Base-by-base conservation (phyloP, 2,888 invertebrate species). In the Octonoba sinensis region DNA sequence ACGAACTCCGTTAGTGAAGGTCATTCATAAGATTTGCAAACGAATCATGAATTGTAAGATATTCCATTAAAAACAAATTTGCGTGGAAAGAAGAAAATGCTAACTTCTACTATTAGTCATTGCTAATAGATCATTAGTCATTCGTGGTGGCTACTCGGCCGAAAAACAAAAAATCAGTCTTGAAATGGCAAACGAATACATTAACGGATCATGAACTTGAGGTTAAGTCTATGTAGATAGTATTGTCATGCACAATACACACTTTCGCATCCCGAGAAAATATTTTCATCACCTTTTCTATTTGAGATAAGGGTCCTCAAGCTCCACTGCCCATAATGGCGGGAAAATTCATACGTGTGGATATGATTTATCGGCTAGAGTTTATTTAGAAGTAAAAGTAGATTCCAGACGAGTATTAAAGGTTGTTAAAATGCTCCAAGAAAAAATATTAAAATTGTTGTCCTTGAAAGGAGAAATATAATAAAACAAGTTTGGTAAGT, bases 401-500 rank as follows among this genome's bases (percentile, higher is more conserved):
- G 72, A 72, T 67, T 57, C 78, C 66, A 79, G 62, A 56, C 59
- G 46, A 54, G 59, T 46, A 72, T 78, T 71, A 78, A 47, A 66
- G 66, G 73, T 79, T 49, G 67, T 72, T 79, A 67, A 73, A 79
- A 62, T 67, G 71, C 67, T 60, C 27, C 65, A 62, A 79, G 60
- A 79, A 70, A 70, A 46, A 69, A 44, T 62, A 59, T 67, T 57
- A 66, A 69, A 73, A 73, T 54, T 54, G 72, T 36, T 62, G 79
- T 67, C 79, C 79, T 79, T 79, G 79, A 73, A 70, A 73, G 60
- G 57, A 67, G 54, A 27, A 78, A 78, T 73, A 79, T 79, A 79
- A 79, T 79, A 79, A 79, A 79, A 79, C 79, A 79, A 79, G 79
- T 79, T 79, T 79, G 60, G 79, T 79, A 66, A 79, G 79, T 79